Conservation (phyloP, 2,888 invertebrate species). For the Pollenia labialis region DNA sequence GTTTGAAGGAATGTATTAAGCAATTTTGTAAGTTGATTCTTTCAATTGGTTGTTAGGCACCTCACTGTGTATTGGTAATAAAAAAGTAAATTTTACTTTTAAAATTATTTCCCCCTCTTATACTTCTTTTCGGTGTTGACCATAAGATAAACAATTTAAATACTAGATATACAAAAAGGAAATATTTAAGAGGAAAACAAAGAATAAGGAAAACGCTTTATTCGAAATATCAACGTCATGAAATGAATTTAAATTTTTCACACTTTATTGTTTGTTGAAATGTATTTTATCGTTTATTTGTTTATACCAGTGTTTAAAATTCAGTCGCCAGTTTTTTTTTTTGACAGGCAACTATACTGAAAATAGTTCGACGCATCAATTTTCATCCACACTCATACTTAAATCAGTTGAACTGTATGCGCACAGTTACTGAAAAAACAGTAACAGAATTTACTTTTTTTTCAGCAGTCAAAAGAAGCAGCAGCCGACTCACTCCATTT, state of each 20-base stretch:
- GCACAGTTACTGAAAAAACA: too few relatives aligned
- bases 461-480: too few relatives aligned
- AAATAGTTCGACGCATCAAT: too few relatives aligned
- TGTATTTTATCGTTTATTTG: background rate
- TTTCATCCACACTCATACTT: too few relatives aligned
- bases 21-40: constrained; percentile 8
- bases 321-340: too few relatives aligned
- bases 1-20: constrained; percentile 1
- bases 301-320: background rate
- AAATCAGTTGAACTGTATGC: too few relatives aligned
- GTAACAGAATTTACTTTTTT: too few relatives aligned
- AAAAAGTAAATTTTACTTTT: constrained; percentile 59
- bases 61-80: constrained; percentile 60
- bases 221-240: constrained; percentile 41
- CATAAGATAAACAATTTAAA: background rate
- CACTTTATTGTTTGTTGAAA: constrained; percentile 59
- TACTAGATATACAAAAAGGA: constrained; percentile 8
- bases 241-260: constrained; percentile 51
- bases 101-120: background rate
- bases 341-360: too few relatives aligned
- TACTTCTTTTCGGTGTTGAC: background rate
- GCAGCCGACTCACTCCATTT: too few relatives aligned
- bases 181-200: background rate
- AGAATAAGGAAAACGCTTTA: constrained; percentile 14
- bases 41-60: constrained; percentile 30